These are phyloP conservation scores for Lindbergichthys nudifrons DNA, from an alignment of 2,797 vertebrate species.

Conservation along the genomic window DNA sequence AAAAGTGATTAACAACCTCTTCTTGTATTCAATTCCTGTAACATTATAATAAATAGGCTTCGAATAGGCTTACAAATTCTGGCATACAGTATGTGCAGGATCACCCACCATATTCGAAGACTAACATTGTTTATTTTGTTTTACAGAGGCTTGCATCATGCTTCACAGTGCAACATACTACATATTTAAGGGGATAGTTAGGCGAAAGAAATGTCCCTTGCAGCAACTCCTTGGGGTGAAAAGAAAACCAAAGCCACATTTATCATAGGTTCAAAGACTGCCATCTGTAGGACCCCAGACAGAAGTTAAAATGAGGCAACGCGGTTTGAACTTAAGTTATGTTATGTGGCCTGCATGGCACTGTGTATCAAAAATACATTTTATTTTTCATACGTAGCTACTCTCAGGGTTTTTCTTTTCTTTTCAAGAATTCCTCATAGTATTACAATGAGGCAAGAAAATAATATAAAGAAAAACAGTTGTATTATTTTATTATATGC, in stretches of 20 bases:
- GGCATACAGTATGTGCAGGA: not conserved
- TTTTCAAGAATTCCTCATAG: not conserved
- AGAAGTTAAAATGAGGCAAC: conserved; percentile 69
- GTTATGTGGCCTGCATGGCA: not conserved
- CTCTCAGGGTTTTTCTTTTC: not conserved
- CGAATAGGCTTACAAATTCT: not conserved
- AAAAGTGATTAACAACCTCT: not conserved
- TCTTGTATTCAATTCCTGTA: not conserved
- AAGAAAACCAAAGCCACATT: conserved; percentile 47
- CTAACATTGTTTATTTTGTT: conserved; percentile 6
- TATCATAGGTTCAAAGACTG: conserved; percentile 78
- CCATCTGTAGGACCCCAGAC: conserved; percentile 81
- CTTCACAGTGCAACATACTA: conserved; percentile 10
- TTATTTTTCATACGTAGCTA: not conserved
- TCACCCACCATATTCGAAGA: not conserved
- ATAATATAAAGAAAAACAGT: not conserved
- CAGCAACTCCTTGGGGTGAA: conserved; percentile 42
- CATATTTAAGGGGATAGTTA: conserved; percentile 21
- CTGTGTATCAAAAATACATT: not conserved
- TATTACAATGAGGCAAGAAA: not conserved
- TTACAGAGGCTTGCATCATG: conserved; percentile 14
- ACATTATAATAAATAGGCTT: not conserved
- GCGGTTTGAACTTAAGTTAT: not conserved
- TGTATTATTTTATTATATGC: no score
- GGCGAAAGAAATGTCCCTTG: conserved; percentile 28